Evolutionary conservation across 2,113 vertebrate species (phyloP).

Genomic region (Heliornis fulica): DNA sequence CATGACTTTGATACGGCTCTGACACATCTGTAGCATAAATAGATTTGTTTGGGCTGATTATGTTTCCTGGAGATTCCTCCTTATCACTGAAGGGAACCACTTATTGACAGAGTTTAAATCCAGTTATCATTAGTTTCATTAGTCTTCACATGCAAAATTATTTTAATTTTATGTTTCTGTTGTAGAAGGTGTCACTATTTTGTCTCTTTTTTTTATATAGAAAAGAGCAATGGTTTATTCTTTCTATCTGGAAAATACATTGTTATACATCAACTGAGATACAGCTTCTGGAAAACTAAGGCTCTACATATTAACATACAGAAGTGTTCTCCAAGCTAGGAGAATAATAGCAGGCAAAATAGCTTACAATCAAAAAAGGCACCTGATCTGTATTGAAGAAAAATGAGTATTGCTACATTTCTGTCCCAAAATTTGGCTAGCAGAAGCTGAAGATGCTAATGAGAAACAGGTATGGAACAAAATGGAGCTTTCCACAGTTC

Average conservation of each 20-base stretch:
- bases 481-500: neutral
- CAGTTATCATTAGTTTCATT: neutral
- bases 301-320: neutral
- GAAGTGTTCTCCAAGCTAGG: neutral
- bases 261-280: neutral
- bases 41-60: neutral
- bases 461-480: neutral
- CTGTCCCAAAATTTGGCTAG: neutral
- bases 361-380: neutral
- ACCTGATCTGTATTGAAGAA: neutral
- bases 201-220: neutral
- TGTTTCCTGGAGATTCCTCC: neutral
- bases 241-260: neutral
- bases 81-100: neutral
- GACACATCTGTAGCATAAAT: neutral
- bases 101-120: neutral
- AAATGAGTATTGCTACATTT: neutral
- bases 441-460: neutral
- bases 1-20: neutral
- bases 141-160: neutral
- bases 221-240: neutral
- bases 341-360: neutral
- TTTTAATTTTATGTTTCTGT: neutral
- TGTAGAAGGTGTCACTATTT: neutral
- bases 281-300: neutral